A percentile compares a stretch with the other conserved stretches of the same genome.
Evolutionary conservation across 2,797 vertebrate species (phyloP).

Genomic region (Leptoclinus maculatus): DNA sequence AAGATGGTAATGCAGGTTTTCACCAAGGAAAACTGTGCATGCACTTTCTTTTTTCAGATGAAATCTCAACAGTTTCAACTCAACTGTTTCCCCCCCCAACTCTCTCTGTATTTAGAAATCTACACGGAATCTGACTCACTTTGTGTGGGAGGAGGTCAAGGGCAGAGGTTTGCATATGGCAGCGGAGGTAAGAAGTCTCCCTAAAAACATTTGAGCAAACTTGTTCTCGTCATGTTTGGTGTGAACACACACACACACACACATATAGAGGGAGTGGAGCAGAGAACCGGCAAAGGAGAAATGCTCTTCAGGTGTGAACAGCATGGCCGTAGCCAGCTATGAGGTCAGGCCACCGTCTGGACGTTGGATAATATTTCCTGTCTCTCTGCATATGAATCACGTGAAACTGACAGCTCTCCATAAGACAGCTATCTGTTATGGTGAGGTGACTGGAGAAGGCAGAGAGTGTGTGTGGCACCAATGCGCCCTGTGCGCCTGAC

Average conservation of each 20-base stretch:
- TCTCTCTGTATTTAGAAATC: slow-evolving; percentile 20
- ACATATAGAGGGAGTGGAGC: background rate
- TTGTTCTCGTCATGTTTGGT: background rate
- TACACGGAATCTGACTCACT: slow-evolving; percentile 16
- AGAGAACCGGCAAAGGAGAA: background rate
- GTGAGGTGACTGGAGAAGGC: background rate
- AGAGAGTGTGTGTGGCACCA: background rate
- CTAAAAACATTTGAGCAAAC: background rate
- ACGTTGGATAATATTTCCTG: background rate
- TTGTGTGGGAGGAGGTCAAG: slow-evolving; percentile 3
- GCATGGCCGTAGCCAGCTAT: background rate
- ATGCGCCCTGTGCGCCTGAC: background rate
- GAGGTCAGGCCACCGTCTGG: background rate
- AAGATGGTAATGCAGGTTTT: slow-evolving; percentile 14
- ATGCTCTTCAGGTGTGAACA: background rate
- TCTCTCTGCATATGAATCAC: background rate
- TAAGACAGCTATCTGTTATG: background rate
- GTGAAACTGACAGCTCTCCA: background rate
- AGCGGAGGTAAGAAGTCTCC: background rate
- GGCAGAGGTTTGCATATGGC: background rate
- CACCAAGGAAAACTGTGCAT: background rate
- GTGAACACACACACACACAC: background rate
- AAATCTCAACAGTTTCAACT: background rate
- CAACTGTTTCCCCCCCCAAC: background rate
- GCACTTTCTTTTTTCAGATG: background rate